Evolutionary conservation across 1,140 invertebrate species (phyloP).

Genomic region (Portunus trituberculatus): DNA sequence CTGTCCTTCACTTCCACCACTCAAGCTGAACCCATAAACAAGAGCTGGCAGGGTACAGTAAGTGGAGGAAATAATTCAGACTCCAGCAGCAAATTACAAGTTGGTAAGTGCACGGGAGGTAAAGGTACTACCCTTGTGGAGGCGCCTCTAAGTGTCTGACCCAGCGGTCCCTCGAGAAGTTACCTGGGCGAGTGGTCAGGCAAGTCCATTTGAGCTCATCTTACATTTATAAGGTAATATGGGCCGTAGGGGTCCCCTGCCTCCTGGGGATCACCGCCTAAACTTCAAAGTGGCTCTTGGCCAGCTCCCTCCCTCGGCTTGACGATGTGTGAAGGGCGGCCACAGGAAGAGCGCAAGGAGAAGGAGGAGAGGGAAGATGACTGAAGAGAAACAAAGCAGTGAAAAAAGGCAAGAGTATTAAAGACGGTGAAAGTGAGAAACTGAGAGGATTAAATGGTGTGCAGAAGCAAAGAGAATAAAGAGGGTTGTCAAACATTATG

Average conservation of each 20-base stretch:
- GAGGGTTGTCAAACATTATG: not conserved
- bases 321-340: slow-evolving; percentile 58
- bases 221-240: slow-evolving; percentile 76
- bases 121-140: slow-evolving; percentile 23
- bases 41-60: not conserved
- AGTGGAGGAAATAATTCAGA: not conserved
- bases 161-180: slow-evolving; percentile 68
- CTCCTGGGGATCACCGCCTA: slow-evolving; percentile 49
- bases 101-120: not conserved
- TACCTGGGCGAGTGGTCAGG: slow-evolving; percentile 68
- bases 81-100: slow-evolving; percentile 9
- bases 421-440: not conserved
- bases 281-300: slow-evolving; percentile 67
- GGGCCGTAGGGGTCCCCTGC: slow-evolving; percentile 57
- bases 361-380: slow-evolving; percentile 27
- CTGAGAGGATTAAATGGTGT: not conserved
- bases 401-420: not conserved
- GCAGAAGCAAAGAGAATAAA: not conserved
- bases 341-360: not conserved
- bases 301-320: slow-evolving; percentile 26
- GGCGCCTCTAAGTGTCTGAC: slow-evolving; percentile 37
- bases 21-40: too few species aligned
- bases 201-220: slow-evolving; percentile 75
- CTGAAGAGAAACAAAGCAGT: slow-evolving; percentile 18
- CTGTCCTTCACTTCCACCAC: not conserved